phyloP scores from a whole-genome alignment of 2,113 vertebrate genomes.

The Sakesphorus luctuosus region DNA sequence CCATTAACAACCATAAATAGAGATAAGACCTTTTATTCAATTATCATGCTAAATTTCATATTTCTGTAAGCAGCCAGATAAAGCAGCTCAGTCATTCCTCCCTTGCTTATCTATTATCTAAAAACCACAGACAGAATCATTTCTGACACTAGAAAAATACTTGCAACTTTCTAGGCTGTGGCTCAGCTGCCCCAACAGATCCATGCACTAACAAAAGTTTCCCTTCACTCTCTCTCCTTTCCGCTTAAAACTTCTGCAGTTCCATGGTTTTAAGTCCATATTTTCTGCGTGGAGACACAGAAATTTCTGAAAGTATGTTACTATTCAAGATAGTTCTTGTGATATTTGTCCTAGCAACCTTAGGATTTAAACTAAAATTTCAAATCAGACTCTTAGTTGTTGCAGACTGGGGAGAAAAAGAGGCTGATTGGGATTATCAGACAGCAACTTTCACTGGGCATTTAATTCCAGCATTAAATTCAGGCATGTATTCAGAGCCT shows the following conservation, averaged over 20 bases:
- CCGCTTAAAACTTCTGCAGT: not conserved
- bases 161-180: not conserved
- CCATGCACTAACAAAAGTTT: not conserved
- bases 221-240: not conserved
- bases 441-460: not conserved
- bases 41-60: not conserved
- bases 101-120: not conserved
- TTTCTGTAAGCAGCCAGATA: conserved; percentile 36
- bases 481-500: not conserved
- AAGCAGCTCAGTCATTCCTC: conserved; percentile 8
- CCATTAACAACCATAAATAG: not conserved
- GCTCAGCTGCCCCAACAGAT: not conserved
- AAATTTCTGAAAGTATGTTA: not conserved
- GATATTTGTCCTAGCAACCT: not conserved
- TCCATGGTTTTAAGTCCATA: not conserved
- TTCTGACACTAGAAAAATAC: not conserved
- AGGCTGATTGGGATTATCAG: not conserved
- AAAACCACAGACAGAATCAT: not conserved
- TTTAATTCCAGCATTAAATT: not conserved
- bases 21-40: conserved; percentile 20
- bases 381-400: not conserved
- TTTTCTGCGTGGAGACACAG: not conserved
- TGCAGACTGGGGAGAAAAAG: not conserved
- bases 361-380: not conserved
- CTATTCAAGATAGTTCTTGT: not conserved